phyloP scores from a whole-genome alignment of 2,113 vertebrate genomes.

The Monopterus albus region DNA sequence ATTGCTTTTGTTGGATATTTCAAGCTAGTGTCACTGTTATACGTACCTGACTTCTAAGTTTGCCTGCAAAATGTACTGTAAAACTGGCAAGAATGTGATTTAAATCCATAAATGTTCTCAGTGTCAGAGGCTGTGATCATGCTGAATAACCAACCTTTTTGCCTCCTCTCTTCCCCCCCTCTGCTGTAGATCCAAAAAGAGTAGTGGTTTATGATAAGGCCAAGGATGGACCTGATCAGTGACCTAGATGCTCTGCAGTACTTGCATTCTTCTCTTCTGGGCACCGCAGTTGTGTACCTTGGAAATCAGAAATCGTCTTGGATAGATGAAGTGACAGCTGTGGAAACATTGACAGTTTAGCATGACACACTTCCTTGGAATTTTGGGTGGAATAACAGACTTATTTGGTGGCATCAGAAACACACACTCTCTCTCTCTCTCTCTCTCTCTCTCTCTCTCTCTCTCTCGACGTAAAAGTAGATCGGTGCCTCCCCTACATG shows the following conservation, averaged over 20 bases:
- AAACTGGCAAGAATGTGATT: neutral
- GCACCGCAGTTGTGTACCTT: slow-evolving; percentile 86
- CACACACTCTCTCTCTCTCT: slow-evolving; percentile 21
- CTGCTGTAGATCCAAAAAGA: slow-evolving; percentile 92
- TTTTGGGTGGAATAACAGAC: slow-evolving; percentile 50
- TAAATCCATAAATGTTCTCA: neutral
- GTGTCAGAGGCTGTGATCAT: neutral
- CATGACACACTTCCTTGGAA: slow-evolving; percentile 64
- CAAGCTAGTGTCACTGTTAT: neutral
- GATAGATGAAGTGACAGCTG: slow-evolving; percentile 72
- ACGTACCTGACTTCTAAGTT: neutral
- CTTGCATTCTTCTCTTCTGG: slow-evolving; percentile 82
- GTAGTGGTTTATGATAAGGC: slow-evolving; percentile 93
- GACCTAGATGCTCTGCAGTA: slow-evolving; percentile 84
- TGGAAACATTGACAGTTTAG: slow-evolving; percentile 73
- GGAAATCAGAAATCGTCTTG: slow-evolving; percentile 68
- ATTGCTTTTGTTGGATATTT: neutral
- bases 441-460: no score
- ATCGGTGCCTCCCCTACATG: slow-evolving; percentile 62
- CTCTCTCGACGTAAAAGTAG: slow-evolving; percentile 52
- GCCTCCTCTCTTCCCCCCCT: slow-evolving; percentile 40
- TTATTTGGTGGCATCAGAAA: slow-evolving; percentile 56
- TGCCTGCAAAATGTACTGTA: neutral
- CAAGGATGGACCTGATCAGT: slow-evolving; percentile 93
- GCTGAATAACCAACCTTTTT: neutral